phyloP scores from a whole-genome alignment of 2,113 vertebrate genomes.

The Spea bombifrons region DNA sequence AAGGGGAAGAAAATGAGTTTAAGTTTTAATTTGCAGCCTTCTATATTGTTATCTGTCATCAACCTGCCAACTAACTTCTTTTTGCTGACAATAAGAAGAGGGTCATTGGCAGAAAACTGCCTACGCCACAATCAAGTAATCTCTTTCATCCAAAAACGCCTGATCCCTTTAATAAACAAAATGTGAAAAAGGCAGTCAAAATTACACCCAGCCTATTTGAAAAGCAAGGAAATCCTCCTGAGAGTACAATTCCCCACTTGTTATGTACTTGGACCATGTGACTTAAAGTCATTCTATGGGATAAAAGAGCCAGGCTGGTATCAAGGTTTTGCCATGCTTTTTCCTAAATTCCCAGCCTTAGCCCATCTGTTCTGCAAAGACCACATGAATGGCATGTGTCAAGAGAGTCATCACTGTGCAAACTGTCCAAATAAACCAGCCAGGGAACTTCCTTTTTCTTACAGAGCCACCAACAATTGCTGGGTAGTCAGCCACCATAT shows the following conservation, averaged over 20 bases:
- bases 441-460: constrained; percentile 77
- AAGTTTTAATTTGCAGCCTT: constrained; percentile 77
- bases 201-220: constrained; percentile 74
- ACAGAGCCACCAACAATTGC: constrained; percentile 73
- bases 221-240: constrained; percentile 76
- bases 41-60: constrained; percentile 77
- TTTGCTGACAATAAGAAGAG: constrained; percentile 69
- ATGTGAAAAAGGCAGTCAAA: constrained; percentile 76
- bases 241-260: constrained; percentile 85
- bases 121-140: constrained; percentile 70
- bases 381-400: constrained; percentile 92
- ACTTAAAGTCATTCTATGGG: constrained; percentile 79
- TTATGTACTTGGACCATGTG: constrained; percentile 80
- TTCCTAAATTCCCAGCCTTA: constrained; percentile 79
- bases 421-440: constrained; percentile 78
- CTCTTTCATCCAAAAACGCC: constrained; percentile 75
- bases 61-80: constrained; percentile 71
- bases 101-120: constrained; percentile 64
- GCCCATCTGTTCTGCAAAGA: constrained; percentile 90
- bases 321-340: constrained; percentile 82
- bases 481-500: constrained; percentile 86
- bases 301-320: constrained; percentile 79
- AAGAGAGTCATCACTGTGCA: constrained; percentile 80
- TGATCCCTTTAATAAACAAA: constrained; percentile 86
- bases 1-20: constrained; percentile 72